Evolutionary conservation across 2,888 invertebrate species (phyloP).

Genomic region (Stegophylla sp.): DNA sequence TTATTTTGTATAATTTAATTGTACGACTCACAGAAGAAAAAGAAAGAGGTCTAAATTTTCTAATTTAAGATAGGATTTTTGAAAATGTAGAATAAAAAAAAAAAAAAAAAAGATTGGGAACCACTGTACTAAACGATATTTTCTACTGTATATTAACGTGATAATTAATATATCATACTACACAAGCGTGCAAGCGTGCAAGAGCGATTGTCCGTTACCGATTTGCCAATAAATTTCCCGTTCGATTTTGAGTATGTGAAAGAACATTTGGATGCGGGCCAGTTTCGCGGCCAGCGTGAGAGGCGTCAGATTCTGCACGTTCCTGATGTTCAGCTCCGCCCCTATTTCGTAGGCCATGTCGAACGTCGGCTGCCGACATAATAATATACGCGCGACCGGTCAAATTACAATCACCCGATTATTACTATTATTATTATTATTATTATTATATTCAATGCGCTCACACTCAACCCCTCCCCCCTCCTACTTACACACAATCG

Average conservation of each 20-base stretch:
- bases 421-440: too few relatives aligned
- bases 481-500: too few relatives aligned
- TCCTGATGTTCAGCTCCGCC: conserved; percentile 83
- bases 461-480: too few relatives aligned
- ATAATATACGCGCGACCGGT: not conserved
- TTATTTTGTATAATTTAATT: conserved; percentile 10
- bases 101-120: too few relatives aligned
- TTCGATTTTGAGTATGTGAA: conserved; percentile 94
- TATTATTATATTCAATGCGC: too few relatives aligned
- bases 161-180: not conserved
- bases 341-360: conserved; percentile 95
- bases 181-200: not conserved
- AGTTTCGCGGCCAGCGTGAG: conserved; percentile 91
- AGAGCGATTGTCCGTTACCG: conserved; percentile 66
- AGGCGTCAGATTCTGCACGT: conserved; percentile 87
- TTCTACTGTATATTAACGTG: too few relatives aligned
- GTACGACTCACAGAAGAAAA: not conserved
- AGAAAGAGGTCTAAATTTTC: too few relatives aligned
- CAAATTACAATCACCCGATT: not conserved
- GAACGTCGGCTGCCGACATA: conserved; percentile 78
- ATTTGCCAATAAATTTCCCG: conserved; percentile 97
- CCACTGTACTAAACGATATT: too few relatives aligned
- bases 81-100: too few relatives aligned
- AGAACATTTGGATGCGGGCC: conserved; percentile 93
- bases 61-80: too few relatives aligned